Evolutionary conservation across 2,797 vertebrate genomes (phyloP).

Genomic region (Trachops cirrhosus): DNA sequence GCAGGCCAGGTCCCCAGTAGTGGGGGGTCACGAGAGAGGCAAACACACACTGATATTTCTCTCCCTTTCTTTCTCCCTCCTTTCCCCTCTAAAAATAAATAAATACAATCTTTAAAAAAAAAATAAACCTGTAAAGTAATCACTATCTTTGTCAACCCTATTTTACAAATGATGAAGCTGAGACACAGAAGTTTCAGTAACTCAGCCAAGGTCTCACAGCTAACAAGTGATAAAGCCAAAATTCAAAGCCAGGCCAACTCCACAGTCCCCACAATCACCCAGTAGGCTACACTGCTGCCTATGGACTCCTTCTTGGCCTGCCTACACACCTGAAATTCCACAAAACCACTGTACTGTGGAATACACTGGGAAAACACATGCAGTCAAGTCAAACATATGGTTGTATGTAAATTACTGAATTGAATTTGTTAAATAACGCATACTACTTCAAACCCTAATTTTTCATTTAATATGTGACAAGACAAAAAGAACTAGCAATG

Average conservation of each 20-base stretch:
- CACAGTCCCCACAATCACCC: neutral
- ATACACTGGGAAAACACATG: neutral
- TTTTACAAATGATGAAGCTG: neutral
- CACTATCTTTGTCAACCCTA: neutral
- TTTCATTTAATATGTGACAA: neutral
- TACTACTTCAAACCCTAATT: neutral
- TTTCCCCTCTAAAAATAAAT: no score
- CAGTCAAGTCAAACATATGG: neutral
- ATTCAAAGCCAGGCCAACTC: neutral
- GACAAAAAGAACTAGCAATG: neutral
- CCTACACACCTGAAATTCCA: neutral
- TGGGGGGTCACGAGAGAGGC: no score
- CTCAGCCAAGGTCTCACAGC: neutral
- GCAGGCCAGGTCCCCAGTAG: no score
- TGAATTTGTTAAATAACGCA: neutral
- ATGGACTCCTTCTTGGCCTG: neutral
- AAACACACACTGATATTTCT: no score
- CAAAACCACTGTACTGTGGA: neutral
- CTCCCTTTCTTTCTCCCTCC: no score
- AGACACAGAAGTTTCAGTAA: neutral
- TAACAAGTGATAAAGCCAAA: neutral
- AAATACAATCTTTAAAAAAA: no score
- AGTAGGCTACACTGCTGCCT: fast-evolving
- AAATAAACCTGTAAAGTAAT: neutral
- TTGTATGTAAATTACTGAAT: neutral